Evolutionary conservation across 2,797 vertebrate genomes (phyloP), one percentile per base, ranked within the genome.

Genomic region (Pangasius krempfi): DNA sequence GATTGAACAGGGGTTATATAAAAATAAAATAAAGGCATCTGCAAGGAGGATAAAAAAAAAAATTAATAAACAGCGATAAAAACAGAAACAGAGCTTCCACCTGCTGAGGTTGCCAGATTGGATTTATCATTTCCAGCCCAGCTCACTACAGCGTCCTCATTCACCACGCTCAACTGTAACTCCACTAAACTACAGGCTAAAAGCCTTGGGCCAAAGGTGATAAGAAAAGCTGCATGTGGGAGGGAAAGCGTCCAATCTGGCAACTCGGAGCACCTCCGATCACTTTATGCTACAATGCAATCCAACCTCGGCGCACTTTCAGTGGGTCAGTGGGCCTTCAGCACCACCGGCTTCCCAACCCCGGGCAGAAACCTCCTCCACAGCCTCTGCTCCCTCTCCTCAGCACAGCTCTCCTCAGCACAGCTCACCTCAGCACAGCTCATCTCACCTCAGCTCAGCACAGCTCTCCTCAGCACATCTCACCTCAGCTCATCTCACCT

Each of bases 241-340:
- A 75, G 54, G 50, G 25, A 44, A 86, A 10, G 0, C 3, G 33
- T 37, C 66, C 50, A 85, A 73, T 85, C 84, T 86, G 89, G 87
- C 87, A 90, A 90, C 79, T 85, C 66, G 13, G 50, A 85, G 73
- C 64, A 86, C 54, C 47, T 86, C 66, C 76, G 87, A 88, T 54
- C 87, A 86, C 84, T 90, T 80, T 84, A 70, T 81, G 54, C 81
- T 86, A 86, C 76, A 25, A 27, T 76, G 79, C 52, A 68, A 86
- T 75, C 58, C 60, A n/a, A 40, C 18, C 54, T 85, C 73, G 60
- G 82, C 5, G 47, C 83, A 70, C 83, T 70, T 70, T 47, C 44
- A 54, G 30, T 84, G 83, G 64, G 82, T 72, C 88, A 80, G 44
- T 47, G 44, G 83, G 83, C 83, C 83, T 80, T 40, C 68, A 75